phyloP scores from a whole-genome alignment of 2,113 vertebrate species.

The Orientallactaga bullata region DNA sequence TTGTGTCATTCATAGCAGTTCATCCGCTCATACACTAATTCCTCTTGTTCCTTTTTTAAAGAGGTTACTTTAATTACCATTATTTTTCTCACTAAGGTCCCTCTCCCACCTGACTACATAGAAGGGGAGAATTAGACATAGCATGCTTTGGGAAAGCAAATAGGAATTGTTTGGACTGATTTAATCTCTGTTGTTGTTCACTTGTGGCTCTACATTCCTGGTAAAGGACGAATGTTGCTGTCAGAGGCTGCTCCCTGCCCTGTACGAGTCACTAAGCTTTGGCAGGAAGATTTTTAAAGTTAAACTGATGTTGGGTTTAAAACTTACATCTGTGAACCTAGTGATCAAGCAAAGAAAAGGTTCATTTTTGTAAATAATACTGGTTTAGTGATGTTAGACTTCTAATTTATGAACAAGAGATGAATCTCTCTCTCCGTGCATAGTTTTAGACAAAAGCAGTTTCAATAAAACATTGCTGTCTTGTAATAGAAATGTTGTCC shows the following conservation, averaged over 20 bases:
- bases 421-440: slow-evolving; percentile 60
- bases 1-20: slow-evolving; percentile 35
- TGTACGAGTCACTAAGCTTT: slow-evolving; percentile 40
- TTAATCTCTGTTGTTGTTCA: slow-evolving; percentile 49
- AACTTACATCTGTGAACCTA: slow-evolving; percentile 65
- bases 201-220: slow-evolving; percentile 72
- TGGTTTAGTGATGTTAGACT: slow-evolving; percentile 75
- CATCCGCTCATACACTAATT: slow-evolving; percentile 51
- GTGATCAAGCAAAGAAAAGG: slow-evolving; percentile 57
- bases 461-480: slow-evolving; percentile 76
- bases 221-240: slow-evolving; percentile 68
- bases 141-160: slow-evolving; percentile 76
- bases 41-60: slow-evolving; percentile 58
- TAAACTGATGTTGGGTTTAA: slow-evolving; percentile 60
- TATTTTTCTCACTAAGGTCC: neutral
- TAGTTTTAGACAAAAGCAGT: slow-evolving; percentile 76
- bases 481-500: slow-evolving; percentile 74
- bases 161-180: slow-evolving; percentile 70
- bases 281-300: slow-evolving; percentile 59
- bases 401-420: slow-evolving; percentile 81
- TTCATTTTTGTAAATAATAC: slow-evolving; percentile 80
- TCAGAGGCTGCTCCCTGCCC: slow-evolving; percentile 40
- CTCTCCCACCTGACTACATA: slow-evolving; percentile 58
- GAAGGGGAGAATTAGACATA: slow-evolving; percentile 62
- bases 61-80: slow-evolving; percentile 65